These are phyloP conservation scores for Galerucella pusilla DNA, from an alignment of 2,888 invertebrate genomes.

Conservation along the genomic window DNA sequence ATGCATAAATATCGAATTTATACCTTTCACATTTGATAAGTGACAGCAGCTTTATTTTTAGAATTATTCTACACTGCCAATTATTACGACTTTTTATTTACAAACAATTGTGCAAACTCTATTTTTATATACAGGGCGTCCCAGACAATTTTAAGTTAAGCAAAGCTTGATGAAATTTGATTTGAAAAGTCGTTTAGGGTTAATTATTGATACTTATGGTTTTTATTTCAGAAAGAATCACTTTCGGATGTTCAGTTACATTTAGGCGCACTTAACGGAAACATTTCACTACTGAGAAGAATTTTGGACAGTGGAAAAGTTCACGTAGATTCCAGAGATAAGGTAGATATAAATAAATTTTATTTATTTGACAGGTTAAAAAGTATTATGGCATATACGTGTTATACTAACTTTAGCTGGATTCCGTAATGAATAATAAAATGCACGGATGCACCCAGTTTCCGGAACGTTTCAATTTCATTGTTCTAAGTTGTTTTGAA, in stretches of 20 bases:
- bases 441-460: conserved; percentile 27
- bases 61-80: neutral
- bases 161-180: too few species aligned
- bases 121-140: too few species aligned
- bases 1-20: too few species aligned
- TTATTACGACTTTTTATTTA: neutral
- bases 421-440: neutral
- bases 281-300: conserved; percentile 78
- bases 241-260: conserved; percentile 93
- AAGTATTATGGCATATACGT: too few species aligned
- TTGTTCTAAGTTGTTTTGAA: neutral
- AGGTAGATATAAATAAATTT: conserved; percentile 71
- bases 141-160: too few species aligned
- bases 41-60: neutral
- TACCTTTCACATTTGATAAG: neutral
- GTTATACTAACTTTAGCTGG: too few species aligned
- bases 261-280: conserved; percentile 88
- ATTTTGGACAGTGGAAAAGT: conserved; percentile 93
- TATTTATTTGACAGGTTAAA: neutral
- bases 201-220: neutral
- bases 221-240: conserved; percentile 82
- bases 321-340: conserved; percentile 93
- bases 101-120: too few species aligned
- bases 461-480: conserved; percentile 17
- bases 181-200: too few species aligned